These are phyloP conservation scores for Rhea americana DNA, from an alignment of 2,113 vertebrate genomes.

Conservation along the genomic window DNA sequence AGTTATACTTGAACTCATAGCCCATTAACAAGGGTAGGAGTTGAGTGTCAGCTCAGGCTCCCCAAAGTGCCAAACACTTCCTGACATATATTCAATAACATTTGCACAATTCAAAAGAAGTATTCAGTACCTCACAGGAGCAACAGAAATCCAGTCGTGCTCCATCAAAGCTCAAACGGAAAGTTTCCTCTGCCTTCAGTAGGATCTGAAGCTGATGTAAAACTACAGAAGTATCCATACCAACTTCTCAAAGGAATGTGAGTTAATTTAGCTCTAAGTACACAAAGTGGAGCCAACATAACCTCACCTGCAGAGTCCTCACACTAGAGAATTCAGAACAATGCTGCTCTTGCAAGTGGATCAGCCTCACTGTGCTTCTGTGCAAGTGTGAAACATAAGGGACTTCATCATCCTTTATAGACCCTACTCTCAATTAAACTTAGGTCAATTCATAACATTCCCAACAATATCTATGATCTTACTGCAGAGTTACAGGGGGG, in stretches of 20 bases:
- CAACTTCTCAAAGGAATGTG: not conserved
- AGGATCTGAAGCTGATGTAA: not conserved
- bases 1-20: not conserved
- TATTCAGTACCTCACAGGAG: not conserved
- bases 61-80: not conserved
- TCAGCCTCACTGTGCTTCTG: not conserved
- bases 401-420: not conserved
- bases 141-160: not conserved
- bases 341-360: not conserved
- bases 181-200: not conserved
- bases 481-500: not conserved
- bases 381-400: not conserved
- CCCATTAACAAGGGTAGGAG: not conserved
- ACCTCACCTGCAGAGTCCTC: not conserved
- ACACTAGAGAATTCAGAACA: not conserved
- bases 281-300: not conserved
- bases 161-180: not conserved
- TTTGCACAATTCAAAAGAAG: not conserved
- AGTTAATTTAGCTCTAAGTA: not conserved
- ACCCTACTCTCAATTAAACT: not conserved
- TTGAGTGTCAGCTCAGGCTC: rapidly evolving
- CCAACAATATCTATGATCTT: not conserved
- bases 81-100: not conserved
- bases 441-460: not conserved
- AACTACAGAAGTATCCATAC: not conserved